These are phyloP conservation scores for Eulithis testata DNA, from an alignment of 2,888 invertebrate species.

Conservation along the genomic window DNA sequence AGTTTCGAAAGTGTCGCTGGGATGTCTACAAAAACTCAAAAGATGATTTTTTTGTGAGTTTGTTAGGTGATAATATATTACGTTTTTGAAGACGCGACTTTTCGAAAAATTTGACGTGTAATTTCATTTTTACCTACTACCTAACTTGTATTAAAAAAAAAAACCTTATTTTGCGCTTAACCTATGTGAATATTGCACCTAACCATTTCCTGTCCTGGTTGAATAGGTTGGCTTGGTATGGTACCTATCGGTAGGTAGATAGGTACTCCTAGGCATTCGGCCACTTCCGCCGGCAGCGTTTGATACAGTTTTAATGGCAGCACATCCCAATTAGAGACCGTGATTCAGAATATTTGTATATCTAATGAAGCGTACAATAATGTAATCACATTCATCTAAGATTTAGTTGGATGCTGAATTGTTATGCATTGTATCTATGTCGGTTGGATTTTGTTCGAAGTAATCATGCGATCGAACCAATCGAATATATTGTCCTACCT, in stretches of 20 bases:
- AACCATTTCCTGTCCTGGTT: constrained; percentile 37
- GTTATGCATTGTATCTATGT: too few relatives aligned
- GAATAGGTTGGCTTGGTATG: constrained; percentile 33
- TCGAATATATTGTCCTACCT: too few relatives aligned
- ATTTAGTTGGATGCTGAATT: too few relatives aligned
- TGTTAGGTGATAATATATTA: too few relatives aligned
- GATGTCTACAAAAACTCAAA: too few relatives aligned
- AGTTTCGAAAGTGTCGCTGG: too few relatives aligned
- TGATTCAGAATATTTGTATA: constrained; percentile 67
- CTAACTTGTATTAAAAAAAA: neutral
- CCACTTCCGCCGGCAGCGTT: constrained; percentile 70
- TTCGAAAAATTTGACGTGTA: neutral
- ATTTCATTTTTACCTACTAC: too few relatives aligned
- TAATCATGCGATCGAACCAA: too few relatives aligned
- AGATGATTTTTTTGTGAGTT: too few relatives aligned
- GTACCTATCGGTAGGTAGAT: too few relatives aligned
- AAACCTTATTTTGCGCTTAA: neutral
- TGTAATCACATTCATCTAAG: neutral
- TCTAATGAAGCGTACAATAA: constrained; percentile 46
- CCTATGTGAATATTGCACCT: constrained; percentile 2
- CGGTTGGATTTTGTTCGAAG: too few relatives aligned
- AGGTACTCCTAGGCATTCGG: constrained; percentile 37
- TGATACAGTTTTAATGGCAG: constrained; percentile 53
- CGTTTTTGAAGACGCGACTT: neutral
- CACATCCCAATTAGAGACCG: constrained; percentile 65